Evolutionary conservation across 2,797 vertebrate genomes (phyloP), one percentile per base, ranked within the genome.

Genomic region (Diglossa cyanea): DNA sequence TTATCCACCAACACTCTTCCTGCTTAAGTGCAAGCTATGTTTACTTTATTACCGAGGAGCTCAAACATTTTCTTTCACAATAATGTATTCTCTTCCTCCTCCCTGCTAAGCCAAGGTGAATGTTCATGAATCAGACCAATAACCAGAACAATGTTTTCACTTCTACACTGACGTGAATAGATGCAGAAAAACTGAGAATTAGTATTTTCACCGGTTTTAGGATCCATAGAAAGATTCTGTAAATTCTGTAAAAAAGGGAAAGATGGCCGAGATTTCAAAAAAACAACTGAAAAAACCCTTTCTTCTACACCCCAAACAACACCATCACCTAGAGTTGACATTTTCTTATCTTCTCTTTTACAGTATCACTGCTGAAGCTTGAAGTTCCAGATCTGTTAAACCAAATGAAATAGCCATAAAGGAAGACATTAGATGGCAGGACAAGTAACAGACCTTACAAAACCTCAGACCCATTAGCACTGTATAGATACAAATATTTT

Each of bases 1-100:
- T 90, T 86, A 94, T 40, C 73, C 83, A 93, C 85, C 82, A 96
- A 93, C 66, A 88, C 57, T 89, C 44, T 76, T 91, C 87, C 86
- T 94, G 72, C 82, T 83, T 67, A 77, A 90, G 66, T 67, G 45
- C 62, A 86, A 86, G 45, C 23, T 37, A 37, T 81, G 66, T 95
- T 96, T 91, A 88, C 73, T 80, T 91, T 90, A 88, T 67, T 93
- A 71, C 72, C 10, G 83, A 88, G 82, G 25, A 95, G 63, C 63
- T 90, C 81, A 86, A 94, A 68, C 25, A 4, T 57, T 58, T 85
- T 79, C 44, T 91, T 94, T 90, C 71, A 70, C 58, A 95, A 84
- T 45, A 20, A 81, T 23, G 28, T 35, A 93, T 58, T 88, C 68
- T 68, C 68, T 86, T 87, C 50, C 68, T 83, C 70, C 76, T 91